Base-by-base conservation (phyloP, 2,113 vertebrate species). In the Thomomys bottae region DNA sequence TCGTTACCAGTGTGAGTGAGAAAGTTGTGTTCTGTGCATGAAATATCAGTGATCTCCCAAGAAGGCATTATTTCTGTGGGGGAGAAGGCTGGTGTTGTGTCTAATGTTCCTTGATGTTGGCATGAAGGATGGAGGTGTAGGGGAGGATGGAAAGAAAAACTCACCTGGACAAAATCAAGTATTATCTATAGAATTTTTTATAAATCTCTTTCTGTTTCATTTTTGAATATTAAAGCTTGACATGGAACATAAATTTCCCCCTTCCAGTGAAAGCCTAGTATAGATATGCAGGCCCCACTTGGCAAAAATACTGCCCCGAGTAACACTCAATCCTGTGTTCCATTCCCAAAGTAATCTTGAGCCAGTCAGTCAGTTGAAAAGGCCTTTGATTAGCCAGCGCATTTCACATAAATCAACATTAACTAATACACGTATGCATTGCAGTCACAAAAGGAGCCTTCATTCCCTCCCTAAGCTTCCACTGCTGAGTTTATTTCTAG, bases 151-250 rank as follows among this genome's bases (percentile, higher is more conserved):
- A 80, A 89, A 80, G 71, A 61, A 91, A 83, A 84, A 89, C n/a
- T 89, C 38, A 87, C 61, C 54, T 45, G 2, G 70, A 72, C 61
- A 14, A 70, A 73, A 57, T 68, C 36, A 32, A 30, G 5, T 79
- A n/a, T 72, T 72, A 84, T 49, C 45, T 73, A 34, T 45, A 77
- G 49, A 85, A 3, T 73, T 81, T 81, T 92, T 85, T 82, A 72
- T 34, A 59, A 88, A 36, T 23, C 11, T 36, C 2, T 45, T 73
- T 88, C 78, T 91, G 30, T 88, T 94, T 34, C 20, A 36, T 87
- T 91, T 89, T 87, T 63, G 9, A 89, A 66, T 81, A 59, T 87
- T 77, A 84, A 71, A 34, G 88, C 32, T 71, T 66, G 79, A 11
- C 63, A 32, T 17, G 67, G 77, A 63, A 45, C 76, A 34, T 78